These are phyloP conservation scores for Pogona vitticeps DNA, from an alignment of 2,113 vertebrate genomes.

Conservation along the genomic window DNA sequence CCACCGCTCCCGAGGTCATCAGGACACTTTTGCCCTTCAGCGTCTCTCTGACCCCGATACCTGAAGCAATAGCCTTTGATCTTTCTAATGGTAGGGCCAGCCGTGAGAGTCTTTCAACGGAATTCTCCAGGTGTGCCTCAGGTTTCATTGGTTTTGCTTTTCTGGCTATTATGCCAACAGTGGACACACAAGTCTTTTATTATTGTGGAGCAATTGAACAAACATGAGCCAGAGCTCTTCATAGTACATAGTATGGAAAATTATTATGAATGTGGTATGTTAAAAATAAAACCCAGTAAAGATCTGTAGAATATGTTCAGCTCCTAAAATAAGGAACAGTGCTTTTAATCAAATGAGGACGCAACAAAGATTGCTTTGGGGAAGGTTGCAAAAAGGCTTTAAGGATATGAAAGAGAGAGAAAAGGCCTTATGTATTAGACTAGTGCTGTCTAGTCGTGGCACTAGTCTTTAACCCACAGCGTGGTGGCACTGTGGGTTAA, in stretches of 20 bases:
- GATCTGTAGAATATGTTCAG: constrained; percentile 1
- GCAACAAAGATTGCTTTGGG: constrained; percentile 12
- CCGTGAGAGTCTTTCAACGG: too few species aligned
- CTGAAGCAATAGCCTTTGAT: not conserved
- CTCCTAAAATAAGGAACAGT: not conserved
- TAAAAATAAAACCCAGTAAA: not conserved
- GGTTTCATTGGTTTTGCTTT: not conserved
- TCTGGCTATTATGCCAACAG: not conserved
- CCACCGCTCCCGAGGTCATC: not conserved
- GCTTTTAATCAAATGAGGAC: not conserved
- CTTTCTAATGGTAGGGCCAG: not conserved
- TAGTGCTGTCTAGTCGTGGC: too few species aligned
- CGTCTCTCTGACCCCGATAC: too few species aligned
- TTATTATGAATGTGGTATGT: not conserved
- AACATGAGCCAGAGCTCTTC: not conserved
- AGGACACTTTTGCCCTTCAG: not conserved
- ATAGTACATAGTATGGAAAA: too few species aligned
- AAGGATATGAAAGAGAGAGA: not conserved
- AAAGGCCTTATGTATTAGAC: not conserved
- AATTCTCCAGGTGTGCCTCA: too few species aligned
- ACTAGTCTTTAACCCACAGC: too few species aligned
- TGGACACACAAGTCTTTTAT: not conserved
- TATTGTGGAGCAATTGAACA: not conserved
- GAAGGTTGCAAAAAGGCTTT: too few species aligned
- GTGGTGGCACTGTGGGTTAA: too few species aligned